Conservation (phyloP, 2,888 invertebrate species). For the Caradrina kadenii region DNA sequence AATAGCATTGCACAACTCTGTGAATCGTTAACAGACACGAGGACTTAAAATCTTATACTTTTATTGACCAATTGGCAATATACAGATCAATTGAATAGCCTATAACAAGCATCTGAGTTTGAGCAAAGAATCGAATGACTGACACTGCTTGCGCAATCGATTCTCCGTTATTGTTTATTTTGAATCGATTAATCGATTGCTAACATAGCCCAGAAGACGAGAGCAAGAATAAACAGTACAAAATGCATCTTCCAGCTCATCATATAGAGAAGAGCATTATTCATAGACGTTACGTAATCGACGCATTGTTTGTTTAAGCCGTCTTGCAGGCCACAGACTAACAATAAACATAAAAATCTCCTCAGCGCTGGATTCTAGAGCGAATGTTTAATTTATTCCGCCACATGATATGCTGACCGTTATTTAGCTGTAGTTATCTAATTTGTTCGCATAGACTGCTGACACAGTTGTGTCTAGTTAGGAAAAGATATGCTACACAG, state of each 20-base stretch:
- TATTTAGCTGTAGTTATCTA: slow-evolving; percentile 52
- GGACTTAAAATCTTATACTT: slow-evolving; percentile 12
- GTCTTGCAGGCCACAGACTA: slow-evolving; percentile 12
- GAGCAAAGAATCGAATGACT: slow-evolving; percentile 21
- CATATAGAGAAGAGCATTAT: slow-evolving; percentile 24
- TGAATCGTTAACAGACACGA: slow-evolving; percentile 20
- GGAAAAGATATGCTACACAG: slow-evolving; percentile 35
- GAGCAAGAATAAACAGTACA: slow-evolving; percentile 23
- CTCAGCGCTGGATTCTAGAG: slow-evolving; percentile 15
- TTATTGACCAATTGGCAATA: slow-evolving; percentile 41
- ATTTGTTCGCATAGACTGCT: slow-evolving; percentile 45
- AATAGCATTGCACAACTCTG: slow-evolving; percentile 25
- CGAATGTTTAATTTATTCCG: slow-evolving; percentile 34
- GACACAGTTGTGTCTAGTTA: slow-evolving; percentile 45
- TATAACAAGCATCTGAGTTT: slow-evolving; percentile 17
- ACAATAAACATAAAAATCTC: slow-evolving; percentile 19
- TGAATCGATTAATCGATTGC: slow-evolving; percentile 30
- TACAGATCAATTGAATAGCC: slow-evolving; percentile 41
- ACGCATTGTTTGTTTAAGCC: slow-evolving; percentile 17
- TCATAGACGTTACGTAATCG: slow-evolving; percentile 34
- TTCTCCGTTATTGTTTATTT: slow-evolving; percentile 32
- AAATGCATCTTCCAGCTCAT: slow-evolving; percentile 35
- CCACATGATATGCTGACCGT: slow-evolving; percentile 34
- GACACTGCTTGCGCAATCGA: slow-evolving; percentile 31
- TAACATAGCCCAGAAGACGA: slow-evolving; percentile 32